phyloP scores from a whole-genome alignment of 2,888 invertebrate genomes.

The Zootermopsis nevadensis region DNA sequence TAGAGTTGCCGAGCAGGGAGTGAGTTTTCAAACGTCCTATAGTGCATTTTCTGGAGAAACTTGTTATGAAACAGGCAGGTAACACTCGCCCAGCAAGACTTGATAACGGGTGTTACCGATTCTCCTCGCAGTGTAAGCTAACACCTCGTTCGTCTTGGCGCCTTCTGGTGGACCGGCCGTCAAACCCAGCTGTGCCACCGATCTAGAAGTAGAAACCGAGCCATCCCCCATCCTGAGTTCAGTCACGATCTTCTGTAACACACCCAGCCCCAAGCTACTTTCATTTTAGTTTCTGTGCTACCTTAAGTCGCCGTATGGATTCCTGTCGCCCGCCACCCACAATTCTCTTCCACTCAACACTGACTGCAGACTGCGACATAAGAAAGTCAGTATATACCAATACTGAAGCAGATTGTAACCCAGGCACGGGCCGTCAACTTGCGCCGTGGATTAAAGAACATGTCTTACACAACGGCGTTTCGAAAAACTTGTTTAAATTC shows the following conservation, averaged over 20 bases:
- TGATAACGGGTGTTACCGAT: slow-evolving; percentile 40
- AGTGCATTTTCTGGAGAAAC: neutral
- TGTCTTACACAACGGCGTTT: too few species aligned
- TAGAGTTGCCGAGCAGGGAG: too few species aligned
- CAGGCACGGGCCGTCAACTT: too few species aligned
- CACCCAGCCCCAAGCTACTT: slow-evolving; percentile 20
- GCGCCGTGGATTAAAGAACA: too few species aligned
- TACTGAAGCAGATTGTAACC: too few species aligned
- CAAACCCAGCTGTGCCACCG: slow-evolving; percentile 45
- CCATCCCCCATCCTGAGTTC: slow-evolving; percentile 26
- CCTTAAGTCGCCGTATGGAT: neutral
- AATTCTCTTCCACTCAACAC: neutral
- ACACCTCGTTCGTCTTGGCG: slow-evolving; percentile 49
- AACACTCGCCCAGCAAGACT: slow-evolving; percentile 4
- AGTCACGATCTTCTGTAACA: slow-evolving; percentile 37
- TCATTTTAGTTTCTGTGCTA: slow-evolving; percentile 26
- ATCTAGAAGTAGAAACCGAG: too few species aligned
- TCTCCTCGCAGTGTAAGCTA: neutral
- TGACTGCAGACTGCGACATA: neutral
- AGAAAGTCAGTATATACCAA: neutral
- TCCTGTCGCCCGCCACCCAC: neutral
- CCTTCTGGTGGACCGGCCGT: slow-evolving; percentile 41
- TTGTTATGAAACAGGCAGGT: neutral
- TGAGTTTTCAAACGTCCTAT: too few species aligned
- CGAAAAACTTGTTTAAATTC: too few species aligned